Conservation (phyloP, 64 coral and sea anemone species). For the Montipora foliosa region DNA sequence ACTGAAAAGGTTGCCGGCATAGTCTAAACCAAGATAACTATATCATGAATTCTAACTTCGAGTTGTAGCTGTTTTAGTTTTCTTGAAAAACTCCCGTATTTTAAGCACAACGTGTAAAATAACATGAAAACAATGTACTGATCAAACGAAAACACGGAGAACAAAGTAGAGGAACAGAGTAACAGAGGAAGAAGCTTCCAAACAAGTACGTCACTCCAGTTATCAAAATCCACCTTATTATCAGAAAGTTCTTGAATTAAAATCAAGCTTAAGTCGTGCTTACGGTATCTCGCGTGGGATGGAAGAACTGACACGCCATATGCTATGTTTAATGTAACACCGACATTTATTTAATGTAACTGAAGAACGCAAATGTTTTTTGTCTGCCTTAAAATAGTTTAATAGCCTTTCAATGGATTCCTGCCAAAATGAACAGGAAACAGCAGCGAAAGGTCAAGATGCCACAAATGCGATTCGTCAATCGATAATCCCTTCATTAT, state of each 20-base stretch:
- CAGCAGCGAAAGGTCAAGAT: conserved; percentile 30
- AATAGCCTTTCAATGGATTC: conserved; percentile 3
- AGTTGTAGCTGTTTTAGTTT: background rate
- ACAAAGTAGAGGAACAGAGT: background rate
- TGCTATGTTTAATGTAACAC: background rate
- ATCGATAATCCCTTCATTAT: conserved; percentile 1
- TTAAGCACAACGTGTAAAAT: too few relatives aligned
- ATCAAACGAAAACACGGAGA: too few relatives aligned
- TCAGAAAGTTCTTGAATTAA: background rate
- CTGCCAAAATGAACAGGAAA: conserved; percentile 43
- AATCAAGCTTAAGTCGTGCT: background rate
- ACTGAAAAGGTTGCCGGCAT: background rate
- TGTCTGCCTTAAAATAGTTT: conserved; percentile 34
- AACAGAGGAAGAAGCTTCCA: background rate
- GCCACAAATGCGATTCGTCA: conserved; percentile 45
- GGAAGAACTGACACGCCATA: background rate
- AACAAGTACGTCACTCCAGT: background rate
- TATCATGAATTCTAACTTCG: conserved; percentile 2
- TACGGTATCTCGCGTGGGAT: background rate
- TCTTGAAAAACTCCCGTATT: too few relatives aligned
- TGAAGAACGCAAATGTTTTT: conserved; percentile 6
- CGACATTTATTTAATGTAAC: conserved; percentile 9
- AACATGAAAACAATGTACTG: too few relatives aligned
- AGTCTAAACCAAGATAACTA: background rate
- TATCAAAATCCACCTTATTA: background rate